Conservation (phyloP, 2,888 invertebrate species). For the Dicyrtomina minuta region DNA sequence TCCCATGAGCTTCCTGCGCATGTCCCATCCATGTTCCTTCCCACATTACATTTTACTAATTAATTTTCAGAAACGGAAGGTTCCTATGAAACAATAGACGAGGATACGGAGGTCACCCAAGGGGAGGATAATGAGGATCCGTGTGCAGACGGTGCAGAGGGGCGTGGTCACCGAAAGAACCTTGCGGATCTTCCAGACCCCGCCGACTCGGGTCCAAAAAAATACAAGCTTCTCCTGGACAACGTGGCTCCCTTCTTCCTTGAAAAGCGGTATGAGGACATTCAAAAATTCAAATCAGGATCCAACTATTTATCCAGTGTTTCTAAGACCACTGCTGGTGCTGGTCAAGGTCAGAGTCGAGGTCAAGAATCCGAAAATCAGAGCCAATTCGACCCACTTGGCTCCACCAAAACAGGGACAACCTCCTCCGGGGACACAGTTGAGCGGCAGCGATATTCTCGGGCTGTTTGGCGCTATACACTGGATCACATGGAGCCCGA, state of each 20-base stretch:
- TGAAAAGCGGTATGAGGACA: not conserved
- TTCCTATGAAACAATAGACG: constrained; percentile 7
- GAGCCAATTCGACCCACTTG: too few species aligned
- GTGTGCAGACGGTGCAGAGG: too few species aligned
- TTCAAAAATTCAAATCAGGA: too few species aligned
- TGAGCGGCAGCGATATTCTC: not conserved
- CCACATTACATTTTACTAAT: too few species aligned
- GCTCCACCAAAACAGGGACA: too few species aligned
- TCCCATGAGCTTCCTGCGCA: too few species aligned
- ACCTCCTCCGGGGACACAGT: not conserved
- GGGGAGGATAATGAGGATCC: not conserved
- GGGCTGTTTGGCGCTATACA: constrained; percentile 32
- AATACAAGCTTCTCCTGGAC: constrained; percentile 21
- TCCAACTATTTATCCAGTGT: too few species aligned
- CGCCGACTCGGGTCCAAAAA: not conserved
- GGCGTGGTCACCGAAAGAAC: not conserved
- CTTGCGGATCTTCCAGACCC: not conserved
- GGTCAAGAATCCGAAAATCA: not conserved
- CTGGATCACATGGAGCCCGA: constrained; percentile 28
- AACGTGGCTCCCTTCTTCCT: constrained; percentile 30
- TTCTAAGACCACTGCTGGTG: not conserved
- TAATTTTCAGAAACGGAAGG: not conserved
- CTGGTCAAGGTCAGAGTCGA: too few species aligned
- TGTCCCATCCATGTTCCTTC: too few species aligned
- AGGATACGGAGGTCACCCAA: too few species aligned